These are phyloP conservation scores for Phengaris arion DNA, from an alignment of 2,888 invertebrate genomes.

Conservation along the genomic window DNA sequence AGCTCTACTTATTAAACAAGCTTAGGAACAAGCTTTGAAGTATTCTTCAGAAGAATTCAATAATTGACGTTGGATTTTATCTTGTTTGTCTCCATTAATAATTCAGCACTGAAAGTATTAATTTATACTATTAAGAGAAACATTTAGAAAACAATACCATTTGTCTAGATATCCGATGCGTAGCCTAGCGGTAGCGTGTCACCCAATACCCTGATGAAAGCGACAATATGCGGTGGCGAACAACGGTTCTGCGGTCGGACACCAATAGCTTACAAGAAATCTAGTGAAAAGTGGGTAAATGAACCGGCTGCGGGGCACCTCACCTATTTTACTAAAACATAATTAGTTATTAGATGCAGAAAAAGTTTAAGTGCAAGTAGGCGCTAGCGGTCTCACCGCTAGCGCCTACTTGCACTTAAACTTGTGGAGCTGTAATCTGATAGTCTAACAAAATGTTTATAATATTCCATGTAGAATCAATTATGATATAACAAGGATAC, in stretches of 20 bases:
- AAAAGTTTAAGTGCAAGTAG: neutral
- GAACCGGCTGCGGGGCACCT: conserved; percentile 25
- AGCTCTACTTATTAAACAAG: neutral
- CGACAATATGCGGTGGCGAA: conserved; percentile 31
- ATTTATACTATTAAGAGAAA: neutral
- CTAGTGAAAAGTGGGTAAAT: conserved; percentile 28
- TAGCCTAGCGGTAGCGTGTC: neutral
- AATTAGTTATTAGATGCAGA: conserved; percentile 1
- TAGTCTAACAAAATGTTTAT: neutral
- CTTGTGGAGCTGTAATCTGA: neutral
- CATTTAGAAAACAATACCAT: conserved; percentile 3
- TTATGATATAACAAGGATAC: neutral
- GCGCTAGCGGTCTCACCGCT: neutral
- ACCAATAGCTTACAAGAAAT: conserved; percentile 28
- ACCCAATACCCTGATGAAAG: conserved; percentile 31
- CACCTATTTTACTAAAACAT: conserved; percentile 17
- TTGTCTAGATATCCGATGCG: neutral
- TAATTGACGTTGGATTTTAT: too few relatives aligned
- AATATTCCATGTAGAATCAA: neutral
- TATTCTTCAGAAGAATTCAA: too few relatives aligned
- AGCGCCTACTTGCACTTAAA: too few relatives aligned
- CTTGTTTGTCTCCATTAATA: too few relatives aligned
- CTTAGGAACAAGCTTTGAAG: neutral
- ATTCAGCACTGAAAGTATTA: neutral
- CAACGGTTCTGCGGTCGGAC: conserved; percentile 32